phyloP scores from a whole-genome alignment of 2,797 vertebrate genomes.

The Sternarchorhynchus goeldii region DNA sequence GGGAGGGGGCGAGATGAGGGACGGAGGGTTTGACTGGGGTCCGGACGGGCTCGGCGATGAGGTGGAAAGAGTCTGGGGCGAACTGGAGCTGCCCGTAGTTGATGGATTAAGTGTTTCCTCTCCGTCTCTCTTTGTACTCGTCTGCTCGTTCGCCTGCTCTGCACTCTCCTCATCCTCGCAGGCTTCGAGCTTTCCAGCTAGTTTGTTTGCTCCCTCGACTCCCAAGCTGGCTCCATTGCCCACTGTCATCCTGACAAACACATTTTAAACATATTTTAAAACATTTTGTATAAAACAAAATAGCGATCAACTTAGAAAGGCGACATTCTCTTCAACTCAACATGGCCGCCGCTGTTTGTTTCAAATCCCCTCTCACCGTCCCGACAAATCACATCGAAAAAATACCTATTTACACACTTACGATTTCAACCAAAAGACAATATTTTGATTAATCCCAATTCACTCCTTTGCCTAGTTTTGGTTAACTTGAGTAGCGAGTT shows the following conservation, averaged over 20 bases:
- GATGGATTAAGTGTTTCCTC: slow-evolving; percentile 80
- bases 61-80: slow-evolving; percentile 71
- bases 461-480: slow-evolving; percentile 32
- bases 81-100: slow-evolving; percentile 70
- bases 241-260: slow-evolving; percentile 92
- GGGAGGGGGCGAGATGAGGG: slow-evolving; percentile 65
- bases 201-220: slow-evolving; percentile 88
- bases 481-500: slow-evolving; percentile 46
- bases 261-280: slow-evolving; percentile 51
- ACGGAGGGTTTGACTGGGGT: slow-evolving; percentile 60
- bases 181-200: slow-evolving; percentile 87
- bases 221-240: slow-evolving; percentile 89
- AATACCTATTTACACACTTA: slow-evolving; percentile 58
- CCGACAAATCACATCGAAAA: slow-evolving; percentile 84
- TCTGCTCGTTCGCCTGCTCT: slow-evolving; percentile 86
- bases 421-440: slow-evolving; percentile 33
- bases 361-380: slow-evolving; percentile 93
- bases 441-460: slow-evolving; percentile 22
- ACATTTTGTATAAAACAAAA: slow-evolving; percentile 65
- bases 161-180: slow-evolving; percentile 88
- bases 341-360: slow-evolving; percentile 99
- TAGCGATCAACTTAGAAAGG: slow-evolving; percentile 80
- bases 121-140: slow-evolving; percentile 92
- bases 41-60: slow-evolving; percentile 69
- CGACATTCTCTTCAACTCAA: slow-evolving; percentile 89